These are phyloP conservation scores for Heliothis virescens DNA, from an alignment of 1,140 invertebrate genomes.

Conservation along the genomic window DNA sequence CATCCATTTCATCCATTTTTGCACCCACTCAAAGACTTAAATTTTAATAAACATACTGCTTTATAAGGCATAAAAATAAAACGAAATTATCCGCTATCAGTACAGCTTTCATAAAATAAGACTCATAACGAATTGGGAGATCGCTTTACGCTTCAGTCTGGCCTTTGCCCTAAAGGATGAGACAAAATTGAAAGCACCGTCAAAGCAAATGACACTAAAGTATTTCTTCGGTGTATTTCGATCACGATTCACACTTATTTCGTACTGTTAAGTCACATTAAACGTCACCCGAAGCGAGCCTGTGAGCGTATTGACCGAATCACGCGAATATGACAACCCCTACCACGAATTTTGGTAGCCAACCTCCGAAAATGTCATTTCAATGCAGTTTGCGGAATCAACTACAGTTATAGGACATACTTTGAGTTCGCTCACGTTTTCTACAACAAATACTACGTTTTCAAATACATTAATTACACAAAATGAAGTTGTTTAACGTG, in stretches of 20 bases:
- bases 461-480: neutral
- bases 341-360: neutral
- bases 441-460: neutral
- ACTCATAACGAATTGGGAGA: constrained; percentile 11
- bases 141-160: constrained; percentile 30
- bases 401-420: too few species aligned
- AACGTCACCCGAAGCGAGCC: constrained; percentile 56
- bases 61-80: neutral
- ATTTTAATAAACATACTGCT: neutral
- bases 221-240: constrained; percentile 57
- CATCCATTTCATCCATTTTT: too few species aligned
- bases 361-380: neutral
- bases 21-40: neutral
- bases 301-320: constrained; percentile 50
- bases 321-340: constrained; percentile 51
- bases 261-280: constrained; percentile 55
- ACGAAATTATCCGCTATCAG: constrained; percentile 3
- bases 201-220: constrained; percentile 57
- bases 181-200: constrained; percentile 57
- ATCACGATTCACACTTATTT: constrained; percentile 56
- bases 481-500: neutral
- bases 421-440: too few species aligned
- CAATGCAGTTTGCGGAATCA: neutral
- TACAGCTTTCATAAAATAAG: constrained; percentile 12
- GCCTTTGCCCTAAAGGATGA: constrained; percentile 49